Base-by-base conservation (phyloP, 2,113 vertebrate species). In the Choloepus hoffmanni region DNA sequence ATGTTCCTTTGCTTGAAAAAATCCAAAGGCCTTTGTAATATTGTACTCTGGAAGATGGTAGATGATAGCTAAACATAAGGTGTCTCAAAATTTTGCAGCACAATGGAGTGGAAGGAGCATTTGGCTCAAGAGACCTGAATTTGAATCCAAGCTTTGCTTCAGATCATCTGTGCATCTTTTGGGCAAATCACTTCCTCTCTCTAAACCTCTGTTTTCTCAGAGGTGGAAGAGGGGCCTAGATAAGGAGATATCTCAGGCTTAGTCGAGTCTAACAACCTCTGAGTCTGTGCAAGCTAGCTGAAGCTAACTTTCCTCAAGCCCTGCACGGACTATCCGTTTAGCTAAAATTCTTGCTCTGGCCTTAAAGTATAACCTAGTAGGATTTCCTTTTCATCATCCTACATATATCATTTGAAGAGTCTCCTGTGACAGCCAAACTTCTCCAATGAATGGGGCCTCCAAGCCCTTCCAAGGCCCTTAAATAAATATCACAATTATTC, bases 351-450 rank as follows among this genome's bases (percentile, higher is more conserved):
- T 53, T 60, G 8, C 68, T 76, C 21, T 67, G 72, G 70, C 33
- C 70, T 96, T 87, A 95, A 91, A 67, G 62, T 70, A 89, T 89
- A 70, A 89, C 62, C 73, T 96, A 78, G 33, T 84, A 76, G 13
- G 63, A 87, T 93, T 93, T 96, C 89, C 73, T 93, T 94, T 93
- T 93, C 89, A 87, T 95, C 86, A 45, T 36, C 45, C 48, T 21
- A 40, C 28, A n/a, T 81, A 26, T 0, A 5, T 87, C 63, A 60
- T 79, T 95, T 63, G 3, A 89, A 70, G 4, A 16, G 16, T 89
- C 93, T 89, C 93, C 43, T 79, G 28, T 65, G 84, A 85, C 26
- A 74, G 63, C 48, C 45, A 85, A 76, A 45, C 11, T 76, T 76
- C 73, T 13, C 48, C 40, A 74, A 79, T 62, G 18, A 86, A 96